Conservation (phyloP, 2,113 vertebrate genomes). For the Lathamus discolor region DNA sequence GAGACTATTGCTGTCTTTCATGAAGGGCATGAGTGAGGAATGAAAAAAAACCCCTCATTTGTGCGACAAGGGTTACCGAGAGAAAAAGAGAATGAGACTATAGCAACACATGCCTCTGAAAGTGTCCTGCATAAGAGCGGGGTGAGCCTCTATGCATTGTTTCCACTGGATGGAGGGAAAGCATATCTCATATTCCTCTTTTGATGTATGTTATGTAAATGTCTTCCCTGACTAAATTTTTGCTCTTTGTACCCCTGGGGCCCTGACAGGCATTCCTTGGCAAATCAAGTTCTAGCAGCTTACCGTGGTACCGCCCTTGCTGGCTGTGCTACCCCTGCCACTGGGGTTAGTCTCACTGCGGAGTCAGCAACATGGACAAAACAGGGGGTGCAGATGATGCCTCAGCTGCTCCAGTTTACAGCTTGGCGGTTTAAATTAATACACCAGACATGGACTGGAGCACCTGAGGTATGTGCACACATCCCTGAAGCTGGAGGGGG, state of each 20-base stretch:
- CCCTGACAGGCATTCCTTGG: not conserved
- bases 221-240: not conserved
- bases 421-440: not conserved
- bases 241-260: not conserved
- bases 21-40: not conserved
- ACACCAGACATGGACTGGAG: not conserved
- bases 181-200: not conserved
- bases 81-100: not conserved
- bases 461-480: not conserved
- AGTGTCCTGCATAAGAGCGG: not conserved
- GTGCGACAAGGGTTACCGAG: conserved; percentile 38
- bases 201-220: conserved; percentile 11
- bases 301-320: not conserved
- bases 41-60: conserved; percentile 17
- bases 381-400: rapidly evolving
- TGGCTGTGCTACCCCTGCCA: not conserved
- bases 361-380: not conserved
- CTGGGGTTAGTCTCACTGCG: not conserved
- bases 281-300: not conserved
- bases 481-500: not conserved
- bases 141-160: not conserved
- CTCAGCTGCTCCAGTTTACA: not conserved
- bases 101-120: not conserved
- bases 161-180: not conserved
- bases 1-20: conserved; percentile 55